Percentiles rank a stretch among this genome's conserved stretches.
Evolutionary conservation across 2,888 invertebrate genomes (phyloP).

Genomic region (Eulithis prunata): DNA sequence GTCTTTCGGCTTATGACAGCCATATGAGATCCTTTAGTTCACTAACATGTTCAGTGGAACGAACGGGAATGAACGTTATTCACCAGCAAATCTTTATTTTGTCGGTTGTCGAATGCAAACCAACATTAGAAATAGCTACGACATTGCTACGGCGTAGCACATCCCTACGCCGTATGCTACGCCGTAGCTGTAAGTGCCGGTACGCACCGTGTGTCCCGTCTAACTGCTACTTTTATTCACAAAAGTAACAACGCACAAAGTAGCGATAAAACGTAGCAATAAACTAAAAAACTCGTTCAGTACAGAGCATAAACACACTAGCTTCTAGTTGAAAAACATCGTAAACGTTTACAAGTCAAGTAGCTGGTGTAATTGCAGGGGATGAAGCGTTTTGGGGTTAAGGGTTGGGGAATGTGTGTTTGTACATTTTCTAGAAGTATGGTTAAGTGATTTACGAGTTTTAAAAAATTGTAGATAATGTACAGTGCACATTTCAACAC

Average conservation of each 20-base stretch:
- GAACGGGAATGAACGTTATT: no score
- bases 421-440: background rate
- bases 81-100: no score
- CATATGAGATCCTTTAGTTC: no score
- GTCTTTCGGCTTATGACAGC: no score
- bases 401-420: background rate
- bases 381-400: conserved; percentile 34
- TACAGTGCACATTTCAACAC: no score
- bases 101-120: no score
- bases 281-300: conserved; percentile 74
- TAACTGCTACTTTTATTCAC: conserved; percentile 47
- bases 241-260: conserved; percentile 57
- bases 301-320: conserved; percentile 67
- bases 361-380: conserved; percentile 45
- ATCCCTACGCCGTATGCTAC: background rate
- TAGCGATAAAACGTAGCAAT: conserved; percentile 63
- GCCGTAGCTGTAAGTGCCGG: conserved; percentile 14
- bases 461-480: no score
- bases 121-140: background rate
- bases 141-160: conserved; percentile 22
- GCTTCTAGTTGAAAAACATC: conserved; percentile 71
- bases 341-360: conserved; percentile 74
- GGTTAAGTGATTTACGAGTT: no score
- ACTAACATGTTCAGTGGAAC: no score
- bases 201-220: conserved; percentile 26